Evolutionary conservation across 2,113 vertebrate genomes (phyloP), one percentile per base, ranked within the genome.

Genomic region (Clarias macrocephalus): DNA sequence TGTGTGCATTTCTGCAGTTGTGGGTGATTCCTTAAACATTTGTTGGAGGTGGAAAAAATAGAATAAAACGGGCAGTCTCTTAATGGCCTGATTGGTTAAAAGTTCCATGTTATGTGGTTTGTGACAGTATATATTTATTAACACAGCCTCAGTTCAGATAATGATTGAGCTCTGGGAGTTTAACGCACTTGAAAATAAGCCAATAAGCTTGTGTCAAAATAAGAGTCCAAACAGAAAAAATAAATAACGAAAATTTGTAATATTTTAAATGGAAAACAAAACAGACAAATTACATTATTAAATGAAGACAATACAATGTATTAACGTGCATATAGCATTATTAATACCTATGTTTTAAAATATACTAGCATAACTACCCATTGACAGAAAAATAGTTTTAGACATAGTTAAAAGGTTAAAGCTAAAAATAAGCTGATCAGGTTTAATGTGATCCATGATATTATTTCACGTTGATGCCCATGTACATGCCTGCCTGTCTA

Each of bases 131-230:
- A 8, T 6, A 28, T 84, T 84, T 25, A 33, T 25, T 72, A 84
- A 84, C 57, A 84, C 5, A 33, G 37, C 5, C 18, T 37, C 2
- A 85, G 79, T 15, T 33, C 37, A 79, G 42, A 65, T 8, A 30
- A 79, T 15, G 52, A 10, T 76, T 42, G 21, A 12, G 37, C 37
- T 25, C 18, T 13, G 33, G 2, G 33, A 42, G 9, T 76, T 76
- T 48, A 48, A 21, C 21, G 52, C 19, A 25, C 4, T 28, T 9
- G 11, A 28, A 13, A 66, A 66, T 66, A 66, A 66, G n/a, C 12
- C 63, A 66, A 33, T 16, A 70, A 23, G 23, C 15, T 57, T 56
- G 8, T 81, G 80, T 81, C 80, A 81, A 81, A 81, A 81, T 81
- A 81, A 81, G 63, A 81, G 80, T 62, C 28, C 52, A 4, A 75